Evolutionary conservation across 2,888 invertebrate species (phyloP).

Genomic region (Chymomyza caudatula): DNA sequence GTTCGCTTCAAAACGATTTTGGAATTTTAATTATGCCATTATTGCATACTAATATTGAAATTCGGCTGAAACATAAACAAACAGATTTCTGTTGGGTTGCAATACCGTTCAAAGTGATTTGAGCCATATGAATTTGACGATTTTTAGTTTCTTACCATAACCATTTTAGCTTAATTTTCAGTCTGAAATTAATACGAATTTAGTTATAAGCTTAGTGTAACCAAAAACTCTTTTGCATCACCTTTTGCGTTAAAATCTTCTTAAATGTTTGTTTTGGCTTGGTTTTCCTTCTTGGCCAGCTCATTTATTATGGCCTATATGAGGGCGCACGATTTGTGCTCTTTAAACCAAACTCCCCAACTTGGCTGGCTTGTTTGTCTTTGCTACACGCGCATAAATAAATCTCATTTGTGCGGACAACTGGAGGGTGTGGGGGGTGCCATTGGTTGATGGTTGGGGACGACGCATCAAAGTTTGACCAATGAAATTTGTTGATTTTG

Average conservation of each 20-base stretch:
- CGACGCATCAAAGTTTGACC: constrained; percentile 56
- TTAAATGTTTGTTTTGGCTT: background rate
- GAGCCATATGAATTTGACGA: too few relatives aligned
- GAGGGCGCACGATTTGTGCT: background rate
- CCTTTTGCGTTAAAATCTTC: background rate
- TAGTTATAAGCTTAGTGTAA: background rate
- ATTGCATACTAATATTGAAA: too few relatives aligned
- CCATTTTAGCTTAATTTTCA: background rate
- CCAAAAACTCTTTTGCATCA: background rate
- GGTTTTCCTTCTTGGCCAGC: background rate
- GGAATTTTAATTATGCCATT: too few relatives aligned
- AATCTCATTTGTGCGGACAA: constrained; percentile 53
- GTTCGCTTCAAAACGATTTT: too few relatives aligned
- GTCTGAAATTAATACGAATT: background rate
- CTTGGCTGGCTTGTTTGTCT: constrained; percentile 47
- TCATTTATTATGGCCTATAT: background rate
- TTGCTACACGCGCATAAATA: constrained; percentile 65
- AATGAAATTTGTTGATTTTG: constrained; percentile 69
- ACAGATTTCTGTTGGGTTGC: too few relatives aligned
- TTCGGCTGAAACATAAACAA: too few relatives aligned
- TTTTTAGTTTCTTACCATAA: too few relatives aligned
- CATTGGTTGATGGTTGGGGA: background rate
- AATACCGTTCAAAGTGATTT: too few relatives aligned
- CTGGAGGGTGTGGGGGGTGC: background rate
- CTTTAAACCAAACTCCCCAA: constrained; percentile 29